Evolutionary conservation across 2,797 vertebrate genomes (phyloP), one percentile per base, ranked within the genome.

Genomic region (Megalops cyprinoides): DNA sequence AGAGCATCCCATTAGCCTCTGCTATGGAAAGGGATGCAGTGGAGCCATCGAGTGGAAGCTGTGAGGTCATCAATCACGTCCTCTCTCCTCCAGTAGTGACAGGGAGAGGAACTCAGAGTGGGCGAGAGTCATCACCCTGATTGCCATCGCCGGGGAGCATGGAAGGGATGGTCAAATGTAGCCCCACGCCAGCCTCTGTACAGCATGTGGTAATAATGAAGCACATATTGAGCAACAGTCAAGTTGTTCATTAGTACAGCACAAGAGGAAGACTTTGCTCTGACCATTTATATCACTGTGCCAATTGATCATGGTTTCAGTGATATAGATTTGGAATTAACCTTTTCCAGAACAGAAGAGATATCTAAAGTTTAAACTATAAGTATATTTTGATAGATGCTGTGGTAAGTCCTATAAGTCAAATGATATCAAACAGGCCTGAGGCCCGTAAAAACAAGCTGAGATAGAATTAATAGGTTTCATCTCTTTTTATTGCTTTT

Each of bases 11-110:
- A n/a, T n/a, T n/a, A n/a, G n/a, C n/a, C n/a, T n/a, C n/a, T n/a
- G n/a, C n/a, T n/a, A n/a, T n/a, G n/a, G n/a, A n/a, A n/a, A n/a
- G n/a, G n/a, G n/a, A n/a, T n/a, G n/a, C n/a, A n/a, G n/a, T n/a
- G 6, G 62, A 39, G 14, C 62, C 31, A 31, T 37, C 4, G 34
- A 1, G 1, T 39, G 34, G 62, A 37, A 34, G 31, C 31, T 18
- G 4, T 18, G 62, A 37, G 62, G 62, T 67, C 31, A 67, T 67
- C 62, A 67, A 67, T 67, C 62, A 67, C 15, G 20, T 67, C 34
- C 62, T 39, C 31, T 37, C 18, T 14, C 31, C 62, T 2, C 31
- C 62, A 37, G 18, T 15, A 1, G 62, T 39, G 62, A 67, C 62
- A 67, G 31, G 31, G 20, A 39, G 62, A 2, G 34, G 7, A 1